A percentile compares a stretch with the other conserved stretches of the same genome.
Evolutionary conservation across 2,797 vertebrate species (phyloP).

Genomic region (Aldrovandia affinis): DNA sequence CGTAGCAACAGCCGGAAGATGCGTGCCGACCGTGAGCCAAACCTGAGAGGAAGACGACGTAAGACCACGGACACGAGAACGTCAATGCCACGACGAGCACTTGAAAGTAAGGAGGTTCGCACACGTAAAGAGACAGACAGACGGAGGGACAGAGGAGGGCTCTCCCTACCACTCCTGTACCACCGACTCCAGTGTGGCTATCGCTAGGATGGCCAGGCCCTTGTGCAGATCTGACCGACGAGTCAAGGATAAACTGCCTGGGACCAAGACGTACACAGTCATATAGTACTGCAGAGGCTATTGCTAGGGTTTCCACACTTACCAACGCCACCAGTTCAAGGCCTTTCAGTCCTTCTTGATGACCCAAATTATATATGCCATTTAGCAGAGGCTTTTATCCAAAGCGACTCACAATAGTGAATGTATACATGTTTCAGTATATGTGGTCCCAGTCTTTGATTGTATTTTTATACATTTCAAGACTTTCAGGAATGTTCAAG

Average conservation of each 20-base stretch:
- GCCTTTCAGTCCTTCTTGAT: background rate
- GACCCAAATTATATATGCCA: too few species aligned
- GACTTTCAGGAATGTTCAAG: too few species aligned
- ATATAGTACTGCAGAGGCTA: background rate
- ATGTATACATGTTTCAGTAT: too few species aligned
- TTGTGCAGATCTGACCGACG: constrained; percentile 80
- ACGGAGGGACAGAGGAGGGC: background rate
- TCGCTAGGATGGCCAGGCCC: constrained; percentile 85
- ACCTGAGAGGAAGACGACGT: constrained; percentile 65
- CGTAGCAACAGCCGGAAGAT: constrained; percentile 86
- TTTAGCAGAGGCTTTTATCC: too few species aligned
- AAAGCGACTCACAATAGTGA: too few species aligned
- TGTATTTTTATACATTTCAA: background rate
- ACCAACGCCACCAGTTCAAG: background rate
- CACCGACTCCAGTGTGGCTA: constrained; percentile 86
- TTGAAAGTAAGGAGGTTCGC: background rate
- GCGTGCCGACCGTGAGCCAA: constrained; percentile 88
- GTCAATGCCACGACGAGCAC: background rate
- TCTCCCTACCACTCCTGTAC: constrained; percentile 86
- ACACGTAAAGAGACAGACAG: background rate
- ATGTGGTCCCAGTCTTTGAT: too few species aligned
- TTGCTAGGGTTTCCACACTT: background rate
- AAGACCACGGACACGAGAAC: background rate
- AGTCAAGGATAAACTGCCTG: constrained; percentile 62
- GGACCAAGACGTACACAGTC: background rate